Conservation (phyloP, 1,140 invertebrate species). For the Pinna nobilis region DNA sequence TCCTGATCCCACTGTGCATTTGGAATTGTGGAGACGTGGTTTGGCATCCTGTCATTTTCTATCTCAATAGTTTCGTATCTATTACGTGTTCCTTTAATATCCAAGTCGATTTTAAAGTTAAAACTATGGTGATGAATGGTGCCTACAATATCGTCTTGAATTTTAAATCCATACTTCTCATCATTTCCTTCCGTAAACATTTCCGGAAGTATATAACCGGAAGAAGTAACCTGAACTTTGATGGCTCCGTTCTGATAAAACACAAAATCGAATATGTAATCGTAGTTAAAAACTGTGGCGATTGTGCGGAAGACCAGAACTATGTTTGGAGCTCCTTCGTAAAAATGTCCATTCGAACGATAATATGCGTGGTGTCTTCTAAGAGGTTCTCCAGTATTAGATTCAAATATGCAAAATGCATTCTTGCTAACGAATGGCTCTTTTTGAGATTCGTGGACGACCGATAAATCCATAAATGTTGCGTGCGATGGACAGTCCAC, state of each 20-base stretch:
- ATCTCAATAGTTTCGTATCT: slow-evolving; percentile 56
- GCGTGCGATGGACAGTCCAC: slow-evolving; percentile 54
- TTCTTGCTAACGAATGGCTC: slow-evolving; percentile 8
- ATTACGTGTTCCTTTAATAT: slow-evolving; percentile 56
- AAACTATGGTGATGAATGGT: slow-evolving; percentile 61
- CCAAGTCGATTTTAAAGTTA: slow-evolving; percentile 60
- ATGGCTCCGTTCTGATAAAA: slow-evolving; percentile 63
- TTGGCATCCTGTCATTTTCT: slow-evolving; percentile 15
- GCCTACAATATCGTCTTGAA: slow-evolving; percentile 47
- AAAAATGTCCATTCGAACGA: slow-evolving; percentile 41
- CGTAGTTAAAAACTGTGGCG: slow-evolving; percentile 55
- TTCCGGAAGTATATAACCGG: slow-evolving; percentile 53
- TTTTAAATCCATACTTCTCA: slow-evolving; percentile 39
- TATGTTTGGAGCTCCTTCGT: slow-evolving; percentile 49
- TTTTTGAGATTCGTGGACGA: background rate
- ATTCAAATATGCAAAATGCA: slow-evolving; percentile 58
- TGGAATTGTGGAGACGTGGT: slow-evolving; percentile 26
- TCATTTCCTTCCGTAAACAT: slow-evolving; percentile 32
- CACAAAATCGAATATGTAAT: slow-evolving; percentile 63
- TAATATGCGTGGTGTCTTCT: slow-evolving; percentile 47
- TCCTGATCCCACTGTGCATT: slow-evolving; percentile 1
- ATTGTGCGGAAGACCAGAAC: slow-evolving; percentile 57
- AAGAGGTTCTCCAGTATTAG: slow-evolving; percentile 48
- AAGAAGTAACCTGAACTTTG: slow-evolving; percentile 46
- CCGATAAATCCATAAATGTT: slow-evolving; percentile 37